Evolutionary conservation across 2,113 vertebrate species (phyloP), one percentile per base, ranked within the genome.

Genomic region (Malurus elegans): DNA sequence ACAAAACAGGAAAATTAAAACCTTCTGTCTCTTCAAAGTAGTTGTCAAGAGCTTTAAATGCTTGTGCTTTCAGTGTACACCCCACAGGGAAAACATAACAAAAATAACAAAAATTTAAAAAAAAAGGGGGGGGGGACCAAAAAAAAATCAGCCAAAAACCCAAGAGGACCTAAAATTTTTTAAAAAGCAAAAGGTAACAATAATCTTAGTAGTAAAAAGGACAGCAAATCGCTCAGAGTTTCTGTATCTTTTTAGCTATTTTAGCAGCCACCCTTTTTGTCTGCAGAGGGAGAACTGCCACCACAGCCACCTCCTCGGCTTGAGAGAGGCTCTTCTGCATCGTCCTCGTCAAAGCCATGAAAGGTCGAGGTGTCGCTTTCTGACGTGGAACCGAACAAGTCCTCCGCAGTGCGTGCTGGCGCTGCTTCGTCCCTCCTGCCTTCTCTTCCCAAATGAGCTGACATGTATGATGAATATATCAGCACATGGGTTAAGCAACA

Each of bases 331-430:
- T 99, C 99, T 95, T 99, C 99, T 95, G 99, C 98, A 97, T 99
- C 99, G 47, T 99, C 99, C 84, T 99, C 99, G 89, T 99, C 99
- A 97, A 99, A 99, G 98, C 99, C 99, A 91, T 99, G 99, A 98
- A 99, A 99, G 97, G 99, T 99, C 96, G 99, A 99, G 72, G 99
- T 99, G 98, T 99, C 99, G 98, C 99, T 99, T 98, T 99, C 99
- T 66, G 99, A 99, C 65, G 99, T 99, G 98, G 99, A 99, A 98
- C 99, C 99, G 96, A 99, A 99, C 97, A 99, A 98, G 98, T 99
- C 99, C 98, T 99, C 99, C 54, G 99, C 99, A 97, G 98, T 99
- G 93, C 98, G 94, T 71, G 98, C 98, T 97, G 98, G 96, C 31
- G 97, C 97, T 95, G 97, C 97, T 95, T 98, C 98, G 95, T 99